Base-by-base conservation (phyloP, 2,888 invertebrate species). In the Drosophila stalkeri region DNA sequence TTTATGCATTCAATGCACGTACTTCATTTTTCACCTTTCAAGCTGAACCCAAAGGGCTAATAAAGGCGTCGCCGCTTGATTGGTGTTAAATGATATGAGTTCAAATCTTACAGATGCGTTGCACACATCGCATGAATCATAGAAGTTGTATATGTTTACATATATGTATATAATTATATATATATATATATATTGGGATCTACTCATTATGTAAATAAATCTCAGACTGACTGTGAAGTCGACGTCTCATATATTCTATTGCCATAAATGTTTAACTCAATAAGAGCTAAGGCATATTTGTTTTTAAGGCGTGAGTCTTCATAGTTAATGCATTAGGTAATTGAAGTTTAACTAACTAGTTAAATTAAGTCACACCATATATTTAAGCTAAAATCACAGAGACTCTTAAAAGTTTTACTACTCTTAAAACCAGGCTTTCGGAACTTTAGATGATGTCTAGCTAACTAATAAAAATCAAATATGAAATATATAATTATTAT, bases 1-100 rank as follows among this genome's bases (percentile, higher is more conserved):
- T 54, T 75, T 51, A 47, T 59, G 75, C 70, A 76, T 6, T 27
- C 80, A 41, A 23, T 52, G 46, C 76, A 76, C 76, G 76, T 79
- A 74, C 47, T 66, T 20, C 20, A 31, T 37, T 37, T 16, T 35
- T 52, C 35, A 52, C 35, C 37, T 37, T 8, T 35, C 35, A 35
- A 14, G 35, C 33, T 52, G 35, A 52, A 52, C 35, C 35, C 52
- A 1, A 18, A 18, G 33, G 8, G 33, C 51, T 11, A n/a, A 35
- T 20, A 37, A 54, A 54, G 52, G 35, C 52, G 37, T 20, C 52
- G 41, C 16, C 60, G 46, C n/a, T 12, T 44, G 23, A 74, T 60
- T 67, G 63, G 35, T 55, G 46, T 62, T 16, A 31, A 43, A 41
- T 16, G 27, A 56, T 49, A 18, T 11, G 43, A n/a, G 51, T 43